Evolutionary conservation across 2,888 invertebrate genomes (phyloP).

Genomic region (Adineta ricciae): DNA sequence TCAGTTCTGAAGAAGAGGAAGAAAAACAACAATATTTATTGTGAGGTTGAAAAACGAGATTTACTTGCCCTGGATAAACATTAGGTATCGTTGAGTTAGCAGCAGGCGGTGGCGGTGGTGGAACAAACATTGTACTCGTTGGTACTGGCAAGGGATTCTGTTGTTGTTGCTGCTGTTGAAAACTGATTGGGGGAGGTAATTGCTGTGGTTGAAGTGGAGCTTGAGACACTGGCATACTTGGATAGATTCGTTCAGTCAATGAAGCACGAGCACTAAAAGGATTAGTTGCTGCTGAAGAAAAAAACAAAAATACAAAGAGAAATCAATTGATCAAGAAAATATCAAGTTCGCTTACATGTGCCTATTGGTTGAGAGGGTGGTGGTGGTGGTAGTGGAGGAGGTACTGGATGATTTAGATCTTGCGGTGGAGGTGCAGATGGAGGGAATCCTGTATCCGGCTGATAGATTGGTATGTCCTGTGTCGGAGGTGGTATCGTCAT

Average conservation of each 20-base stretch:
- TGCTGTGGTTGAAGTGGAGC: slow-evolving; percentile 16
- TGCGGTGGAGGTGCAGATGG: background rate
- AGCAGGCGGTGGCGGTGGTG: background rate
- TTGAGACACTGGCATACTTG: slow-evolving; percentile 6
- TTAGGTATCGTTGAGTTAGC: background rate
- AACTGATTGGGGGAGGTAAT: slow-evolving; percentile 16
- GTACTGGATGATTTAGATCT: background rate
- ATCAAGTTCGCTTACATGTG: background rate
- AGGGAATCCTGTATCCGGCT: background rate
- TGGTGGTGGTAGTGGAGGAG: background rate
- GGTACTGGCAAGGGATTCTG: background rate
- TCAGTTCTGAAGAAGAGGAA: background rate
- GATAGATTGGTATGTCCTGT: background rate
- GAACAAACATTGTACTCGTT: background rate
- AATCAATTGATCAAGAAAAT: too few relatives aligned
- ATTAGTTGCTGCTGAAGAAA: background rate
- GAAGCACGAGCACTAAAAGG: slow-evolving; percentile 31
- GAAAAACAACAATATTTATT: background rate
- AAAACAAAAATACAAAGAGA: background rate
- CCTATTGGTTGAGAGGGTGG: slow-evolving; percentile 16
- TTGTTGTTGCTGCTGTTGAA: background rate
- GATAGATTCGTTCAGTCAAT: slow-evolving; percentile 30
- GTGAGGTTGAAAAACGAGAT: background rate
- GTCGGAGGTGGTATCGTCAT: background rate
- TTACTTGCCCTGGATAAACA: background rate